Base-by-base conservation (phyloP, 2,797 vertebrate genomes). In the Crenuchus spilurus region DNA sequence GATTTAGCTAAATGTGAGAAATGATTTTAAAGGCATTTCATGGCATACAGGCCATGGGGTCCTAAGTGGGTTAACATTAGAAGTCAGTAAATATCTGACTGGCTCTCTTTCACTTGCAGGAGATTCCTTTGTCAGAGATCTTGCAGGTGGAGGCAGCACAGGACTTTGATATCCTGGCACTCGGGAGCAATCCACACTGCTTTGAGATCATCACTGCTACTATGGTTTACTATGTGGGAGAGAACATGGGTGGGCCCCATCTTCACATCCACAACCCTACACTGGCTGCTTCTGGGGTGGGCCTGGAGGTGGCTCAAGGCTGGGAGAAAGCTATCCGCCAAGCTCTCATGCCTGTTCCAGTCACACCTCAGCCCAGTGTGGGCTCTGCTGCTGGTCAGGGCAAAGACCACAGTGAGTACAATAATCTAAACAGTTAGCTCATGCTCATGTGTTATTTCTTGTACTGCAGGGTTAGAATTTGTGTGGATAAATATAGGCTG, bases 291-390 rank as follows among this genome's bases (percentile, higher is more conserved):
- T 93, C 95, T 0, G 97, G 97, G 75, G 94, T 98, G 28, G 96
- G 97, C 83, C 87, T 95, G 84, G 96, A 98, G 52, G 95, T 98
- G 84, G 96, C 96, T 42, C 96, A 96, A 86, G 94, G 96, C 88
- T 98, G 97, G 97, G 97, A 99, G 90, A 97, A 96, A 86, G 96
- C 97, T 87, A 97, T 99, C 88, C 92, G 97, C 84, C 97, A 99
- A 85, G 97, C 97, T 80, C 93, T 99, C 87, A 99, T 99, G 97
- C 97, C 97, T 16, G 97, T 98, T 82, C 97, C 97, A 28, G 97
- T 98, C 79, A 98, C 97, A 9, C 97, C 97, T 79, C 95, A 99
- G 88, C 92, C 96, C 78, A 98, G 97, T 16, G 76, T 97, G 80
- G 95, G 95, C 80, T 92, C 92, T 71, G 90, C 93, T 80, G 89